These are phyloP conservation scores for Brenthis ino DNA, from an alignment of 2,888 invertebrate species.

Conservation along the genomic window DNA sequence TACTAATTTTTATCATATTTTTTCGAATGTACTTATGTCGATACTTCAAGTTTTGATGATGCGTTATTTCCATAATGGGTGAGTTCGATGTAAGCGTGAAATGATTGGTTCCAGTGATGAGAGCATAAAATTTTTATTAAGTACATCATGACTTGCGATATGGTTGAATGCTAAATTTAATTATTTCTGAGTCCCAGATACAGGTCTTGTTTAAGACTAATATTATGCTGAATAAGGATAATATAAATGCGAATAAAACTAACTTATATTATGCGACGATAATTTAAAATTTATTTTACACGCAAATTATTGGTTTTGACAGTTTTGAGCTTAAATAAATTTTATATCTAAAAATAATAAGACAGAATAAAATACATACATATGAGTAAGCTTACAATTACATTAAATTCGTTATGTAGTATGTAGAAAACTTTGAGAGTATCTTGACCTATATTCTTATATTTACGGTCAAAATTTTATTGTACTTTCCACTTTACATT, in stretches of 20 bases:
- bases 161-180: conserved; percentile 5
- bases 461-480: conserved; percentile 12
- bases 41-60: conserved; percentile 13
- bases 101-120: conserved; percentile 15
- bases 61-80: conserved; percentile 14
- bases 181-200: conserved; percentile 5
- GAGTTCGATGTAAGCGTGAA: not conserved
- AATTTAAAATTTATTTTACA: too few species aligned
- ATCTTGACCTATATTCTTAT: not conserved
- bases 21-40: not conserved
- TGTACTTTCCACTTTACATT: conserved; percentile 9
- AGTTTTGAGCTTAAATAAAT: too few species aligned
- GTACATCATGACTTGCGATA: conserved; percentile 20
- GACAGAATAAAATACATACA: not conserved
- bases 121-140: conserved; percentile 29
- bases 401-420: conserved; percentile 11
- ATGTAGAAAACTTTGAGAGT: conserved; percentile 11
- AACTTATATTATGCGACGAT: too few species aligned
- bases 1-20: conserved; percentile 26
- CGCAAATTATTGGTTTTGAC: too few species aligned
- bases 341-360: too few species aligned
- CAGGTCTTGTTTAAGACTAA: conserved; percentile 2
- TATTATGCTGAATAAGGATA: conserved; percentile 1
- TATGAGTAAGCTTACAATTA: not conserved
- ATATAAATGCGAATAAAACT: not conserved